Evolutionary conservation across 2,113 vertebrate genomes (phyloP).

Genomic region (Thinocorus orbignyianus): DNA sequence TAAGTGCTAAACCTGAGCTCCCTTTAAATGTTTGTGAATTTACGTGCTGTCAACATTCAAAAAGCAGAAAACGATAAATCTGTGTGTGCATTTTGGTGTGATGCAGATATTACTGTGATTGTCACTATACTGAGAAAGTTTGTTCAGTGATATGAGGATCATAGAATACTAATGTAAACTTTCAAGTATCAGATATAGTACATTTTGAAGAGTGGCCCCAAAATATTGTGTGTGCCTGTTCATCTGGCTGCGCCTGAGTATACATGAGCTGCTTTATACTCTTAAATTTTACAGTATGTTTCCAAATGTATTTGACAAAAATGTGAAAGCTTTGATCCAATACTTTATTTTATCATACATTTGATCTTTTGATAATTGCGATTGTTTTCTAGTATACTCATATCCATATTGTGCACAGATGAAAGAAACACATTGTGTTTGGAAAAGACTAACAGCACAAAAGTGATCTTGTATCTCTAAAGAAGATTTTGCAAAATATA

Average conservation of each 20-base stretch:
- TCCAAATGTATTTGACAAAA: constrained; percentile 1
- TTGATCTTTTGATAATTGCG: constrained; percentile 15
- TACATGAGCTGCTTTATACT: background rate
- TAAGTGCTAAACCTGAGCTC: background rate
- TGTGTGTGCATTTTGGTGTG: background rate
- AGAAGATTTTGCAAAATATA: constrained; percentile 1
- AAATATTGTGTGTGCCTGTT: background rate
- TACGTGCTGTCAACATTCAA: background rate
- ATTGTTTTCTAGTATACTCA: background rate
- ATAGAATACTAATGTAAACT: background rate
- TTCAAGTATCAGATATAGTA: background rate
- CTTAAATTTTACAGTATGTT: background rate
- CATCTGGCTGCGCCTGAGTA: background rate
- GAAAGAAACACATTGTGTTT: constrained; percentile 23
- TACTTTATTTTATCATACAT: background rate
- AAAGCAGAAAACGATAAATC: background rate
- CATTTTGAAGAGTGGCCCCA: background rate
- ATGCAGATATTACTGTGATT: background rate
- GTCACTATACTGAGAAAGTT: background rate
- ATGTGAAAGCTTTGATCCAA: background rate
- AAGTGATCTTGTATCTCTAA: background rate
- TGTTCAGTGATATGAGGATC: background rate
- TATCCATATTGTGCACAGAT: background rate
- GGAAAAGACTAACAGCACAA: background rate
- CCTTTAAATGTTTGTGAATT: background rate